Conservation (phyloP, 2,888 invertebrate species). For the Agonopterix heracliana region DNA sequence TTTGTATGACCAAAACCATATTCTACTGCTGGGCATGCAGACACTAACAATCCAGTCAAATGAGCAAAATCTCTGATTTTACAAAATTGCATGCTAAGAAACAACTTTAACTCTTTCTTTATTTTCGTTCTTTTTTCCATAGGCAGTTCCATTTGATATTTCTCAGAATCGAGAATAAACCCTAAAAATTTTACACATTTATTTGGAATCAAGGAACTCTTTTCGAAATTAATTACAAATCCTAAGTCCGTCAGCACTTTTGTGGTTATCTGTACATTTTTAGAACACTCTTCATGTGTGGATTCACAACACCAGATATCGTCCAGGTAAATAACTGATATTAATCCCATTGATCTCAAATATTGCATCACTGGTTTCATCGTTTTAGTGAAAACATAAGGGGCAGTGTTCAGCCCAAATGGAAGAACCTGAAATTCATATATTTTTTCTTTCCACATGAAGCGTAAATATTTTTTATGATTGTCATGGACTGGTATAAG, state of each 20-base stretch:
- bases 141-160: background rate
- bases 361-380: background rate
- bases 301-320: background rate
- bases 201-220: background rate
- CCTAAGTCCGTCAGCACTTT: background rate
- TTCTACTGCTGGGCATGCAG: constrained; percentile 5
- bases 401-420: constrained; percentile 1
- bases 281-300: background rate
- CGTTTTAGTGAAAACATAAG: constrained; percentile 1
- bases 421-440: background rate
- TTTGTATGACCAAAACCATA: background rate
- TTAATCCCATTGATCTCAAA: constrained; percentile 6
- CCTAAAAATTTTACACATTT: background rate
- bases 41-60: background rate
- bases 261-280: background rate
- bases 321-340: background rate
- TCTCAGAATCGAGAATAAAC: background rate
- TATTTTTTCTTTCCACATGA: background rate
- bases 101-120: background rate
- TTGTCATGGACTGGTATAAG: constrained; percentile 1
- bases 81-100: background rate
- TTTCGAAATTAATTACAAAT: background rate
- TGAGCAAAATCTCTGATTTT: background rate
- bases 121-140: background rate
- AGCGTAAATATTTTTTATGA: constrained; percentile 1